Conservation (phyloP, 2,888 invertebrate genomes). For the Tryphoninae sp. region DNA sequence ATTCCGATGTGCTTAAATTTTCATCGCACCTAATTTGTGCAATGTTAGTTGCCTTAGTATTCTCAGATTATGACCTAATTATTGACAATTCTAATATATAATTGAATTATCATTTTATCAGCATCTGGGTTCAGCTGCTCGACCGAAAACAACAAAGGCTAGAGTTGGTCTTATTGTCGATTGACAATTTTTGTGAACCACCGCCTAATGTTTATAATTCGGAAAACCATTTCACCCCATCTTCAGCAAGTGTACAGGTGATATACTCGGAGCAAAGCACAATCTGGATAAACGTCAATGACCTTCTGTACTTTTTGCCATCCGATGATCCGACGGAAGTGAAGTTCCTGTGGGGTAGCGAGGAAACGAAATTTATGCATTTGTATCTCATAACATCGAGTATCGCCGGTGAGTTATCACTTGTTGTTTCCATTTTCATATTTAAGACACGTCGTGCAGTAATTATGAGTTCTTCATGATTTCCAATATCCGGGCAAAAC, state of each 20-base stretch:
- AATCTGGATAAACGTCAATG: slow-evolving; percentile 97
- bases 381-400: slow-evolving; percentile 90
- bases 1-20: background rate
- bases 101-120: slow-evolving; percentile 79
- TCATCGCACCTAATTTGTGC: background rate
- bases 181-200: slow-evolving; percentile 88
- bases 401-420: slow-evolving; percentile 75
- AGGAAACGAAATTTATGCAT: slow-evolving; percentile 95
- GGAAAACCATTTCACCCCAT: slow-evolving; percentile 79
- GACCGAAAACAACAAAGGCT: slow-evolving; percentile 93
- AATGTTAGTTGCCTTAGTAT: background rate
- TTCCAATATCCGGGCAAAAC: too few species aligned
- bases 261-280: slow-evolving; percentile 85
- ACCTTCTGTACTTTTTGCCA: slow-evolving; percentile 92
- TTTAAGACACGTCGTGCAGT: too few species aligned
- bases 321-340: slow-evolving; percentile 82
- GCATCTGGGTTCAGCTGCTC: slow-evolving; percentile 95
- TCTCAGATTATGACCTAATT: background rate
- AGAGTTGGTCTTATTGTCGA: slow-evolving; percentile 91
- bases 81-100: background rate
- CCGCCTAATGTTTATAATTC: slow-evolving; percentile 83
- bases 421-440: too few species aligned
- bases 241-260: slow-evolving; percentile 83
- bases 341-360: slow-evolving; percentile 95
- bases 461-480: too few species aligned